A percentile compares a stretch with the other conserved stretches of the same genome.
These are phyloP conservation scores for Cosmopolites sordidus DNA, from an alignment of 2,888 invertebrate species.

Conservation along the genomic window DNA sequence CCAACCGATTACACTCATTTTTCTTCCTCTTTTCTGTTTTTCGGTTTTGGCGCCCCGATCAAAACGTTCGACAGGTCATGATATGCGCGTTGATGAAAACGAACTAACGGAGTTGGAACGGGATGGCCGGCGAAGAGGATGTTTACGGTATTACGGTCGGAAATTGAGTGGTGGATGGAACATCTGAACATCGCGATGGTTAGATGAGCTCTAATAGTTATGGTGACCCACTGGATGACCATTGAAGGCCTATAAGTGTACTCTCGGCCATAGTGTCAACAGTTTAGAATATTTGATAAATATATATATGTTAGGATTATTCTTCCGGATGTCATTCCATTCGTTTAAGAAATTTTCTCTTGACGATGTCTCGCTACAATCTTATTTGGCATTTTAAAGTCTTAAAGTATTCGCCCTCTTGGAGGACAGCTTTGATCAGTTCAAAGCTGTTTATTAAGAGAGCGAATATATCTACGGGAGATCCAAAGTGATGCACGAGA, in stretches of 20 bases:
- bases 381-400: no score
- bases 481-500: no score
- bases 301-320: no score
- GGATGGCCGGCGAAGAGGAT: conserved; percentile 13
- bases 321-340: no score
- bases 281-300: no score
- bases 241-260: conserved; percentile 10
- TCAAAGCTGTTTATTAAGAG: no score
- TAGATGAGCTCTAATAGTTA: conserved; percentile 46
- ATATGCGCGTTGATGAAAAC: neutral
- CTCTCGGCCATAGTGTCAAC: conserved; percentile 12
- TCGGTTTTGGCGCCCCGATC: neutral
- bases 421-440: no score
- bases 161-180: conserved; percentile 26
- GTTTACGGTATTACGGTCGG: conserved; percentile 22
- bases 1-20: conserved; percentile 37
- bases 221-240: conserved; percentile 43
- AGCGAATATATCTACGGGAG: no score
- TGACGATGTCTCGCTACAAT: no score
- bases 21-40: conserved; percentile 6
- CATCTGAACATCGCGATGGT: conserved; percentile 24
- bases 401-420: no score
- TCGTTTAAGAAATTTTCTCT: no score
- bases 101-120: conserved; percentile 1
- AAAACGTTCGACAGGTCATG: conserved; percentile 18